Evolutionary conservation across 2,888 invertebrate genomes (phyloP), one percentile per base, ranked within the genome.

Genomic region (Eupithecia inturbata): DNA sequence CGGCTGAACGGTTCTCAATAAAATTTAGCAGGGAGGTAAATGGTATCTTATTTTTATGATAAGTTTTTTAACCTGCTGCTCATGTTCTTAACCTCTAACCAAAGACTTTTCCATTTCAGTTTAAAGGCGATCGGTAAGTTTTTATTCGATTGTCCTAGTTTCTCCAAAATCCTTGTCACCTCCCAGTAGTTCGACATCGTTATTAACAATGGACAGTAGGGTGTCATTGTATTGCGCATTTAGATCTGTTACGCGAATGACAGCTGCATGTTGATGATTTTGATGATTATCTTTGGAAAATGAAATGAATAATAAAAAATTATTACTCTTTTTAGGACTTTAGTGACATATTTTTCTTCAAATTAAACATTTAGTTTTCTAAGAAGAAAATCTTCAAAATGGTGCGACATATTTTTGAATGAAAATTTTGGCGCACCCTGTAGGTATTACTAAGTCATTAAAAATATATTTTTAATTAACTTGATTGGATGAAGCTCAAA

Each of bases 131-230:
- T 45, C 45, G 7, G 19, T 45, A 7, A 45, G 7, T 45, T 45
- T 45, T 45, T 19, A 3, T 45, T n/a, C 19, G 19, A 45, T n/a
- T 63, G 41, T 41, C 41, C 60, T 67, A n/a, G 6, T 3, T 26
- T 68, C 4, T 36, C 6, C 16, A n/a, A 41, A 73, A 26, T 6
- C 22, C 4, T 71, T 14, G 74, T 62, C 71, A 63, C 71, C 67
- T 45, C 31, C 49, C 69, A 75, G 68, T 71, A 71, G 74, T 39
- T 22, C 68, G 67, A 72, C 70, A 67, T 26, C 62, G 67, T 72
- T 72, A 75, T 75, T 75, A 75, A 69, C 75, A 72, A 72, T 67
- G 71, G 62, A 67, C 69, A 69, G 64, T 68, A 69, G 74, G 74
- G 71, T 68, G 68, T 33, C 66, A 66, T 69, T 69, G 71, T 67